phyloP scores from a whole-genome alignment of 2,113 vertebrate species.

The Origma solitaria region DNA sequence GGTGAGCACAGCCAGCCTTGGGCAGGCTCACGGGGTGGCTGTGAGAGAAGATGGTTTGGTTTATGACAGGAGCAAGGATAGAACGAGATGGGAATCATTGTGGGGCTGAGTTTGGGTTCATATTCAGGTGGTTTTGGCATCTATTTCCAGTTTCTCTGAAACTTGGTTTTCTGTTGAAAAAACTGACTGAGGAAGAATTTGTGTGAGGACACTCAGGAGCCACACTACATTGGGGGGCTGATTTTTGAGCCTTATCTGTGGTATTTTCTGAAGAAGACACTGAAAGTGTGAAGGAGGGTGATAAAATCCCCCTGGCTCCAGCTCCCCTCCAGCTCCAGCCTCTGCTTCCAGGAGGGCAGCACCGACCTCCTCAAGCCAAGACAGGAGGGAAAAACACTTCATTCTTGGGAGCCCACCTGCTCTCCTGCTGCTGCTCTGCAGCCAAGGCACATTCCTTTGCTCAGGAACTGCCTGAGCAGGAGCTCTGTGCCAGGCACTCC shows the following conservation, averaged over 20 bases:
- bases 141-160: background rate
- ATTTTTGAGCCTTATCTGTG: background rate
- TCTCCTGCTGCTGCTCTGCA: background rate
- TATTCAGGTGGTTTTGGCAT: background rate
- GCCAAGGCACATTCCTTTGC: conserved; percentile 42
- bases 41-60: background rate
- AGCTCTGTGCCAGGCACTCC: background rate
- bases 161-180: background rate
- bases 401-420: background rate
- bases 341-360: background rate
- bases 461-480: background rate
- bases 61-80: background rate
- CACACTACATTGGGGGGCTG: accelerated
- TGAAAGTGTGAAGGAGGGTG: background rate
- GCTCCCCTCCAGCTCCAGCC: background rate
- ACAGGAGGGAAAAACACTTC: background rate
- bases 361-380: background rate
- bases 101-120: background rate
- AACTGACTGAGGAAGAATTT: background rate
- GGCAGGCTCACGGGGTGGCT: accelerated
- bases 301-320: background rate
- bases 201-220: background rate
- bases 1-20: background rate
- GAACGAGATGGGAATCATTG: background rate
- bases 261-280: background rate